Evolutionary conservation across 2,888 invertebrate species (phyloP).

Genomic region (Trissolcus brochymenae): DNA sequence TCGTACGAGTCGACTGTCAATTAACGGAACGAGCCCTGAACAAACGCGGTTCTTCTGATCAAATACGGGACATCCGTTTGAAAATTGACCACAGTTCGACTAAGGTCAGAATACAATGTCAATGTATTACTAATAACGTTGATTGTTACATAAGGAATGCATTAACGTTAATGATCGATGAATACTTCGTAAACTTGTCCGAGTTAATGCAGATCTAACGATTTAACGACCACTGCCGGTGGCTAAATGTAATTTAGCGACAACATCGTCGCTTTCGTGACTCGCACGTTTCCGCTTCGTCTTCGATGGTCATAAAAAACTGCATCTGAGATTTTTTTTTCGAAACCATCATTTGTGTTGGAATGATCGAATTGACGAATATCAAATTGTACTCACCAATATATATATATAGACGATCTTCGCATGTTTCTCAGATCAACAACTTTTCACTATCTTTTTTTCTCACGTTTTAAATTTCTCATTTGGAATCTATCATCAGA

Average conservation of each 20-base stretch:
- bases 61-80: constrained; percentile 30
- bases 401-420: no score
- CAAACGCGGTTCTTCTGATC: constrained; percentile 20
- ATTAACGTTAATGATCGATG: constrained; percentile 71
- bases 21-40: constrained; percentile 44
- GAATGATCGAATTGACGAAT: constrained; percentile 7
- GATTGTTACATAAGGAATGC: constrained; percentile 66
- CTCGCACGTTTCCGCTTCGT: constrained; percentile 61
- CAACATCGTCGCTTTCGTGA: constrained; percentile 66
- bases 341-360: constrained; percentile 14
- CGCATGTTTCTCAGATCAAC: no score
- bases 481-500: no score
- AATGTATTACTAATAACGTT: constrained; percentile 34
- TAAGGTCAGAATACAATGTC: constrained; percentile 31
- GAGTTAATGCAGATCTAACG: constrained; percentile 72
- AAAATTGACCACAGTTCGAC: constrained; percentile 22
- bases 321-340: constrained; percentile 3
- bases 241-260: constrained; percentile 66
- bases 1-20: constrained; percentile 14
- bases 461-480: no score
- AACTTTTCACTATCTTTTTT: no score
- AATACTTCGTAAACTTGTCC: constrained; percentile 66
- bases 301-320: constrained; percentile 29
- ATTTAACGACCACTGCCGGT: constrained; percentile 72
- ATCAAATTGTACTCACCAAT: constrained; percentile 4